Conservation (phyloP, 2,888 invertebrate genomes). For the Lottia scabra region DNA sequence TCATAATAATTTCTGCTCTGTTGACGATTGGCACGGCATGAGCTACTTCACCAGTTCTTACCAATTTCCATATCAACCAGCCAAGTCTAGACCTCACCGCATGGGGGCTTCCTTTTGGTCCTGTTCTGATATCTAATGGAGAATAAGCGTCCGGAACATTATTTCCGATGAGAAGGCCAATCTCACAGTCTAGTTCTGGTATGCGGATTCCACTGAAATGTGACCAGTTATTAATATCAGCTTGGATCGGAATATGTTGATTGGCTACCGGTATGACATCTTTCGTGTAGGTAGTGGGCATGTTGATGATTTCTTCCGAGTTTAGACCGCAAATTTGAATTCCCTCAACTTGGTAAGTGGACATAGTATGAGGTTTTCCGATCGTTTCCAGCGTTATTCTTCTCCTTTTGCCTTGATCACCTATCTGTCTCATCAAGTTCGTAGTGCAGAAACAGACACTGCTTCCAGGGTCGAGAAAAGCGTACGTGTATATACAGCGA, state of each 20-base stretch:
- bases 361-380: too few relatives aligned
- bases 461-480: too few relatives aligned
- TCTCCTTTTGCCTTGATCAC: too few relatives aligned
- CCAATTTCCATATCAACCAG: slow-evolving; percentile 23
- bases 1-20: too few relatives aligned
- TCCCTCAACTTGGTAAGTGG: not conserved
- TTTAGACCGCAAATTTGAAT: slow-evolving; percentile 19
- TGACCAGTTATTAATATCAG: slow-evolving; percentile 24
- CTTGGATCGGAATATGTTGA: slow-evolving; percentile 22
- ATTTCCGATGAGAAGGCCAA: slow-evolving; percentile 20
- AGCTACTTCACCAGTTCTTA: not conserved
- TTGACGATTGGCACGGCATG: too few relatives aligned
- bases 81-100: slow-evolving; percentile 20
- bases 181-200: slow-evolving; percentile 18
- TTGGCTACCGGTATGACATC: slow-evolving; percentile 24
- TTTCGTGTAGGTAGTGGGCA: slow-evolving; percentile 25
- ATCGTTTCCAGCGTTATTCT: too few relatives aligned
- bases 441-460: too few relatives aligned
- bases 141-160: slow-evolving; percentile 26
- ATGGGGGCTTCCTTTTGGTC: slow-evolving; percentile 22
- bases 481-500: too few relatives aligned
- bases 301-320: slow-evolving; percentile 12
- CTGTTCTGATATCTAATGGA: slow-evolving; percentile 14
- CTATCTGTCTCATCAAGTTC: too few relatives aligned
- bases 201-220: slow-evolving; percentile 21